These are phyloP conservation scores for Paramormyrops hopkinsi DNA, from an alignment of 2,797 vertebrate genomes.

Conservation along the genomic window DNA sequence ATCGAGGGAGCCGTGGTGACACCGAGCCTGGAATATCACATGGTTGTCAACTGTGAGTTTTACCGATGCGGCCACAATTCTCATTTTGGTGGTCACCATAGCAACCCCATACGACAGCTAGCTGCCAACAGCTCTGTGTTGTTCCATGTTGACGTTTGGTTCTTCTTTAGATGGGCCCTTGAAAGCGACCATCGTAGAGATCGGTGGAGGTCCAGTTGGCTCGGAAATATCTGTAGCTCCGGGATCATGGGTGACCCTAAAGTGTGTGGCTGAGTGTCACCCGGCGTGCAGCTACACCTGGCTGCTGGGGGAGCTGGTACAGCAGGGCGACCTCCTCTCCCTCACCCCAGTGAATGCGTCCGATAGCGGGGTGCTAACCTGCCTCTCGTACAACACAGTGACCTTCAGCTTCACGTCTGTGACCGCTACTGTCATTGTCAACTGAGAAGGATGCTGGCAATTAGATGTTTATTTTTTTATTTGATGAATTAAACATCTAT, in stretches of 20 bases:
- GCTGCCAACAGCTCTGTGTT: not conserved
- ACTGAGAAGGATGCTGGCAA: constrained; percentile 18
- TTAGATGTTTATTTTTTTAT: not conserved
- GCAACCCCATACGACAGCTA: not conserved
- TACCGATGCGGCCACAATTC: not conserved
- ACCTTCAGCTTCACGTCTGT: constrained; percentile 11
- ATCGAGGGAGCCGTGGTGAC: not conserved
- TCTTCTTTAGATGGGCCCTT: constrained; percentile 31
- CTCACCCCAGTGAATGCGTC: constrained; percentile 26
- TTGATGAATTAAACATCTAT: not conserved
- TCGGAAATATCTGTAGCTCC: not conserved
- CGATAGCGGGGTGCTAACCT: constrained; percentile 19
- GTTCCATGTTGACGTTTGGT: too few species aligned
- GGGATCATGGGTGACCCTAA: constrained; percentile 21
- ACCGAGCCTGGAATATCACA: constrained; percentile 22
- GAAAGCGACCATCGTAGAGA: not conserved
- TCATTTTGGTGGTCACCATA: not conserved
- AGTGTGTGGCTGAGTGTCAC: constrained; percentile 28
- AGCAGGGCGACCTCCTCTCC: constrained; percentile 11
- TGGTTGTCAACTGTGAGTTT: constrained; percentile 35
- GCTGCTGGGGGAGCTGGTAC: constrained; percentile 20
- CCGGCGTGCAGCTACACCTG: constrained; percentile 34
- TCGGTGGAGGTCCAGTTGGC: constrained; percentile 16
- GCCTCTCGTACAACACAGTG: constrained; percentile 25
- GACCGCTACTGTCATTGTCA: constrained; percentile 9